phyloP scores from a whole-genome alignment of 2,888 invertebrate genomes.

The Bimastos eiseni region DNA sequence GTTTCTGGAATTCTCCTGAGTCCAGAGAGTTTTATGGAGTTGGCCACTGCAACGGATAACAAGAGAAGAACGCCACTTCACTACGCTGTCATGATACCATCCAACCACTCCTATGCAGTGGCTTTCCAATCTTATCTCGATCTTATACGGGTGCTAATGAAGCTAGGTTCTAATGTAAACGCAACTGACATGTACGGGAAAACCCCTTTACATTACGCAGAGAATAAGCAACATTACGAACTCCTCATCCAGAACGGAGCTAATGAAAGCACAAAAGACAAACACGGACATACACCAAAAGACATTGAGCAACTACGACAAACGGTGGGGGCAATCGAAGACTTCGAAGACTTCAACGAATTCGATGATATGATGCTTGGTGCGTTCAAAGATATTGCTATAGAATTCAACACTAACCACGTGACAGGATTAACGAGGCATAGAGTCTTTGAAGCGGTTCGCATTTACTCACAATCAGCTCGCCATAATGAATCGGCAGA shows the following conservation, averaged over 20 bases:
- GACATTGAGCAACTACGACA: background rate
- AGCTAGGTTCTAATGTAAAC: background rate
- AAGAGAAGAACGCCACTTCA: background rate
- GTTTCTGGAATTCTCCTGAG: too few relatives aligned
- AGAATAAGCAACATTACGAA: background rate
- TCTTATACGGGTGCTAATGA: background rate
- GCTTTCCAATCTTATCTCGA: background rate
- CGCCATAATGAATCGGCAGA: background rate
- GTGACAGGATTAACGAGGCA: background rate
- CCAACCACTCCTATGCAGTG: too few relatives aligned
- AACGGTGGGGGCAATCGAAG: too few relatives aligned
- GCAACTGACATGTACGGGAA: background rate
- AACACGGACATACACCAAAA: background rate
- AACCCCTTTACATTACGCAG: slow-evolving; percentile 1
- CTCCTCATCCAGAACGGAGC: background rate
- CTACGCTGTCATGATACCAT: background rate
- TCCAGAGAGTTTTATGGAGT: background rate
- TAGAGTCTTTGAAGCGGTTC: background rate
- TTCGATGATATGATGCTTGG: background rate
- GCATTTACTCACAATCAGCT: background rate
- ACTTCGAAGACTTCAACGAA: too few relatives aligned
- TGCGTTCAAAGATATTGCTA: background rate
- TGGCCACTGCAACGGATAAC: background rate
- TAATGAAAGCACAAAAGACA: background rate
- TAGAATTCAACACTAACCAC: background rate